Evolutionary conservation across 1,140 invertebrate genomes (phyloP), one percentile per base, ranked within the genome.

Genomic region (Drosophila elegans): DNA sequence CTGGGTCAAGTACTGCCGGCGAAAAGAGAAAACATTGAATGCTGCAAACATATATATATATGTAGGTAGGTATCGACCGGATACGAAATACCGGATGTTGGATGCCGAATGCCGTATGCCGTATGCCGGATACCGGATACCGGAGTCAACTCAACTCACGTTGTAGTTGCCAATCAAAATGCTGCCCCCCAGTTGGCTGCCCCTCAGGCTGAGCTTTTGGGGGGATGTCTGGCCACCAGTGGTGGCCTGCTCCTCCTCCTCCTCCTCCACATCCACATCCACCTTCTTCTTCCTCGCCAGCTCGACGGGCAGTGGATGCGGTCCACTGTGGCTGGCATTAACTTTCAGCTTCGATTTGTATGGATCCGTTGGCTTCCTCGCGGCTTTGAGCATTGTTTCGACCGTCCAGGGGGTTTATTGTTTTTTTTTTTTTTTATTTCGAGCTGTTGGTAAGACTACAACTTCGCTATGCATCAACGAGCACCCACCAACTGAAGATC

Each of bases 111-210:
- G 29, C 32, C 51, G 52, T 51, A 59, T 53, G 36, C 32, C 51
- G 52, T 51, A 59, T 53, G 32, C 29, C 55, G 29, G 13, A 12
- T 10, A 21, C 13, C 16, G 7, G 13, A 32, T 12, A 42, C 29
- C n/a, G 34, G 36, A 51, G 32, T 36, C 16, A 2, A 52, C n/a
- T 36, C 11, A 41, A 48, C 81, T 95, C 94, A 97, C 96, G 80
- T 96, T 96, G 92, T 97, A 97, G 91, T 97, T 97, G 66, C 96
- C 96, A 34, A 97, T 94, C 72, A 97, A 95, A 57, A 97, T 97
- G 92, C 95, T 96, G 74, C 96, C 96, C 91, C 96, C 96, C 5
- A 97, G 92, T 73, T 95, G 94, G 92, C 96, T 97, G 69, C 95
- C 95, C 60, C 96, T 93, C 44, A 97, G 93, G 92, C 96, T 96